Evolutionary conservation across 2,113 vertebrate species (phyloP).

Genomic region (Ophthalmolycus amberensis): DNA sequence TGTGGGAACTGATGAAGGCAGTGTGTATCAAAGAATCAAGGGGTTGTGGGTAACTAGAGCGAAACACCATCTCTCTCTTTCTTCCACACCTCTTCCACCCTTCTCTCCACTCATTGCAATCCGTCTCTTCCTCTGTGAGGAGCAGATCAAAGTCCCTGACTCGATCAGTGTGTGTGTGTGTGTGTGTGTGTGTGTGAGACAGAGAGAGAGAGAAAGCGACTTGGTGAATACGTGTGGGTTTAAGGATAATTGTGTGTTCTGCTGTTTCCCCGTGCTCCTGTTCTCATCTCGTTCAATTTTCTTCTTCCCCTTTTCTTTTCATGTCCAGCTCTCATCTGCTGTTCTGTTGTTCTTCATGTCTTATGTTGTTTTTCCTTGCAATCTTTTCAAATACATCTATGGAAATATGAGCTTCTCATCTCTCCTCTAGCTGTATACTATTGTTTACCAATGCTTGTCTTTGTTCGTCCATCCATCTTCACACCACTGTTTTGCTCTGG

Average conservation of each 20-base stretch:
- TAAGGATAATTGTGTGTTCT: constrained; percentile 42
- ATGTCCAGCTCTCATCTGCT: constrained; percentile 28
- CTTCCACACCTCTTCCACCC: constrained; percentile 58
- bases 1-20: constrained; percentile 69
- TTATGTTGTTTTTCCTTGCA: constrained; percentile 36
- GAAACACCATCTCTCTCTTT: constrained; percentile 64
- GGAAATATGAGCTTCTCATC: constrained; percentile 60
- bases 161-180: constrained; percentile 36
- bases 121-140: constrained; percentile 65
- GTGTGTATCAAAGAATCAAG: constrained; percentile 70
- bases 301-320: constrained; percentile 43
- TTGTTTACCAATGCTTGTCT: constrained; percentile 43
- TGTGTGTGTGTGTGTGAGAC: neutral
- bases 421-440: constrained; percentile 26
- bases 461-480: constrained; percentile 58
- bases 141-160: constrained; percentile 71
- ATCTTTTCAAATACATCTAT: constrained; percentile 52
- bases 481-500: constrained; percentile 19
- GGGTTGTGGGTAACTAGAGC: constrained; percentile 68
- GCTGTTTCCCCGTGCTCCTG: constrained; percentile 16
- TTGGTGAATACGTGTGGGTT: constrained; percentile 50
- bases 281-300: constrained; percentile 59
- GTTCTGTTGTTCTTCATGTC: constrained; percentile 44
- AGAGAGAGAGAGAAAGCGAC: constrained; percentile 1
- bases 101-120: constrained; percentile 67